A percentile compares a stretch with the other conserved stretches of the same genome.
Conservation (phyloP, 2,797 vertebrate species). For the Macroramphosus scolopax region DNA sequence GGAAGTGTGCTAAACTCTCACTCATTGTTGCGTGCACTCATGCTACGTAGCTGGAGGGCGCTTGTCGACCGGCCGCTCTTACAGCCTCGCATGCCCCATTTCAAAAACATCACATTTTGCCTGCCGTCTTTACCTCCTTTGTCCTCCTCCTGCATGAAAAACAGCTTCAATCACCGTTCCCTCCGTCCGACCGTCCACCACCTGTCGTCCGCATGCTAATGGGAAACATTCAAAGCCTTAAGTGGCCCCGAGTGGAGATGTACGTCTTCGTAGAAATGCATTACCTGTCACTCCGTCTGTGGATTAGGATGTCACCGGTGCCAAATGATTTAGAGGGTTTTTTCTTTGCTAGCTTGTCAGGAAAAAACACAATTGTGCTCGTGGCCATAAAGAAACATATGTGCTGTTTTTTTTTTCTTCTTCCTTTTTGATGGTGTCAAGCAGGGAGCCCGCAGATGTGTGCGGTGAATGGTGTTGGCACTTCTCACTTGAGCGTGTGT, state of each 20-base stretch:
- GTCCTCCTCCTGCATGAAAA: constrained; percentile 33
- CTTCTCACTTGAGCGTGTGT: constrained; percentile 53
- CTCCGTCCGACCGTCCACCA: constrained; percentile 41
- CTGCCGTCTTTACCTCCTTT: constrained; percentile 58
- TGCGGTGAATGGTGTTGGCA: constrained; percentile 52
- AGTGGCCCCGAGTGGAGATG: constrained; percentile 45
- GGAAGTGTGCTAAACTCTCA: constrained; percentile 49
- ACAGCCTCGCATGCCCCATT: constrained; percentile 47
- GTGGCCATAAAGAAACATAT: constrained; percentile 69
- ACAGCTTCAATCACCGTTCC: constrained; percentile 19
- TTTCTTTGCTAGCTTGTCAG: constrained; percentile 60
- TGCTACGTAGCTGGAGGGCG: constrained; percentile 59
- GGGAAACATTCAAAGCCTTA: constrained; percentile 65
- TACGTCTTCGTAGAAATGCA: constrained; percentile 58
- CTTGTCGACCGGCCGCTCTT: constrained; percentile 55
- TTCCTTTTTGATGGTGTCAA: constrained; percentile 30
- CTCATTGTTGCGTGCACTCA: constrained; percentile 40
- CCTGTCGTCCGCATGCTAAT: constrained; percentile 64
- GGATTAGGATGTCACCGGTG: constrained; percentile 67
- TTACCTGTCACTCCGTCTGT: constrained; percentile 72
- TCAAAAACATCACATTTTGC: constrained; percentile 55
- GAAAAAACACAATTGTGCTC: constrained; percentile 65
- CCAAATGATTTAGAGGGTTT: constrained; percentile 70
- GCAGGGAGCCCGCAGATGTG: constrained; percentile 71
- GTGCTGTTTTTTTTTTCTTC: constrained; percentile 28